Base-by-base conservation (phyloP, 2,797 vertebrate genomes). In the Champsocephalus esox region DNA sequence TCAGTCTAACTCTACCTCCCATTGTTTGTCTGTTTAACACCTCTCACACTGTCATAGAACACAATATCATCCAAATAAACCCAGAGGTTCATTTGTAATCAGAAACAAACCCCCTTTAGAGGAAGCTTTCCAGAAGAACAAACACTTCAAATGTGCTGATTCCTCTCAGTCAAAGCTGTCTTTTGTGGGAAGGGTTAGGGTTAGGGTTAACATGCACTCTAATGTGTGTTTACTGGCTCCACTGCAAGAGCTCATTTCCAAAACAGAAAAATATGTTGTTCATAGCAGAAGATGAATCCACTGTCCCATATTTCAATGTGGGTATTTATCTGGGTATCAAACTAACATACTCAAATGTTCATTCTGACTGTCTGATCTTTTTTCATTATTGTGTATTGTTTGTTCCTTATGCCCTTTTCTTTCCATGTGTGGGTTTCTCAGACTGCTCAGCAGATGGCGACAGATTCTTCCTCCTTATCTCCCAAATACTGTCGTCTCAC, bases 361-460 rank as follows among this genome's bases (percentile, higher is more conserved):
- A 28, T 1, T 0, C 8, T 50, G 9, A n/a, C 61, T 14, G 43
- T 46, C 3, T n/a, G n/a, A 21, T 12, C 13, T 43, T 12, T 9
- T 38, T 38, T 28, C 28, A 28, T 38, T 8, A 9, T 68, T 28
- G 60, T 9, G 10, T 46, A 46, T 5, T 9, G 38, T 17, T n/a
- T 52, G 1, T 21, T 7, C 32, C 34, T 41, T 5, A 3, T 71
- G 11, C 12, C 11, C n/a, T 14, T 38, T n/a, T 46, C 16, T n/a
- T 69, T 11, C 1, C 3, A n/a, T 43, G 5, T 48, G 17, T 62
- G 66, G 48, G 38, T 68, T 73, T 63, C 66, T 75, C 46, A 48
- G 12, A n/a, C 2, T 69, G 57, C 41, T 60, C 92, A 89, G 78
- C 82, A 92, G 92, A 75, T 79, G 90, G 90, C 86, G 56, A 60